Evolutionary conservation across 2,888 invertebrate genomes (phyloP).

Genomic region (Scaptomyza reducta): DNA sequence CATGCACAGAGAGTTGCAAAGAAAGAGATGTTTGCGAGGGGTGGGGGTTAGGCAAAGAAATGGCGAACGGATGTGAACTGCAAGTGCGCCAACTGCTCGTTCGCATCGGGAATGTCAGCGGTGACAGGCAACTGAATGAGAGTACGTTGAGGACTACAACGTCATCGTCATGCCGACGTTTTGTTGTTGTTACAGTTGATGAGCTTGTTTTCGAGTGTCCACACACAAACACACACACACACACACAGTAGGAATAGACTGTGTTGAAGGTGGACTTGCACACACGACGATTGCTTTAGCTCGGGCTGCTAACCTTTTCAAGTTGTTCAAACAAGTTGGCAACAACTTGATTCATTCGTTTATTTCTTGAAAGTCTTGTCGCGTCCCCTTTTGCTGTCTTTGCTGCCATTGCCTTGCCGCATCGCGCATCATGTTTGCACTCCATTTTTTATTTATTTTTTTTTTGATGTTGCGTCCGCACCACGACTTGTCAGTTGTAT

Average conservation of each 20-base stretch:
- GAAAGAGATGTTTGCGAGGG: too few species aligned
- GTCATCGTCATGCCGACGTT: slow-evolving; percentile 57
- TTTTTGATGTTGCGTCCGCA: slow-evolving; percentile 29
- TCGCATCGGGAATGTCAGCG: slow-evolving; percentile 33
- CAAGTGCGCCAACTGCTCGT: slow-evolving; percentile 41
- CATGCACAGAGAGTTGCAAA: neutral
- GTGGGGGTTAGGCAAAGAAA: neutral
- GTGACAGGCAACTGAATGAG: slow-evolving; percentile 12
- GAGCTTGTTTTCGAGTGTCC: slow-evolving; percentile 70
- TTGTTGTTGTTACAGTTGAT: slow-evolving; percentile 62
- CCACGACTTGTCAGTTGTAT: slow-evolving; percentile 22
- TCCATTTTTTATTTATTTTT: neutral
- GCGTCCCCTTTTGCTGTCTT: slow-evolving; percentile 57
- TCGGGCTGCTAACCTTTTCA: slow-evolving; percentile 57
- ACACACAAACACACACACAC: slow-evolving; percentile 39
- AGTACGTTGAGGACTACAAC: slow-evolving; percentile 26
- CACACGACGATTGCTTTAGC: slow-evolving; percentile 14
- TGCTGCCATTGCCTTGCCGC: neutral
- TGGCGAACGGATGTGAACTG: slow-evolving; percentile 58
- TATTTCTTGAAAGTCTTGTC: slow-evolving; percentile 46
- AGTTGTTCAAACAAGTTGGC: slow-evolving; percentile 55
- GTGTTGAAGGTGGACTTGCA: slow-evolving; percentile 28
- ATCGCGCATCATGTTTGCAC: slow-evolving; percentile 28
- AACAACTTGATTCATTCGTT: slow-evolving; percentile 44
- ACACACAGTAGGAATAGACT: neutral